phyloP scores from a whole-genome alignment of 2,113 vertebrate genomes.

The Centropus bengalensis region DNA sequence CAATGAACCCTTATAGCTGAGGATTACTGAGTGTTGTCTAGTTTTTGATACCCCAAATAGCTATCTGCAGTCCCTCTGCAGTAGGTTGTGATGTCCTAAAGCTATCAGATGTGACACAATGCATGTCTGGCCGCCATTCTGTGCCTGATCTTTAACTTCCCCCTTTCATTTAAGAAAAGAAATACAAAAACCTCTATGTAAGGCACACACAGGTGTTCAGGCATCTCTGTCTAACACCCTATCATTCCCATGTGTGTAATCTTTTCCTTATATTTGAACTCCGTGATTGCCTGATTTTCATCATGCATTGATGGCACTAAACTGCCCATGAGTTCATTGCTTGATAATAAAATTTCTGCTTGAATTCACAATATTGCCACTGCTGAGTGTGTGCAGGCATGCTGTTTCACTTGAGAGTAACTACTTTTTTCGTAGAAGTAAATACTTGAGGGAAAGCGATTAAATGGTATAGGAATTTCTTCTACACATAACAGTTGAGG shows the following conservation, averaged over 20 bases:
- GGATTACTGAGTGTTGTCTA: neutral
- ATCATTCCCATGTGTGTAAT: fast-evolving
- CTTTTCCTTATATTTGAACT: neutral
- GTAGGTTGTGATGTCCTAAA: neutral
- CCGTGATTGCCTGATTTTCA: neutral
- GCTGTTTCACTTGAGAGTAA: neutral
- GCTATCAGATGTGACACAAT: neutral
- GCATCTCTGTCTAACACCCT: neutral
- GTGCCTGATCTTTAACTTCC: neutral
- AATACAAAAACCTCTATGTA: neutral
- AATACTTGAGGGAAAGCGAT: neutral
- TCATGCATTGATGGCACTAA: neutral
- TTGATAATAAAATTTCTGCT: neutral
- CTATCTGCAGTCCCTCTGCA: neutral
- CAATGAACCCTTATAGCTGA: neutral
- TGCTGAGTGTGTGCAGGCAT: neutral
- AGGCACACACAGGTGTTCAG: neutral
- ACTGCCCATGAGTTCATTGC: neutral
- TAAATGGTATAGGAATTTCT: neutral
- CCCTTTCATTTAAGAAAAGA: neutral
- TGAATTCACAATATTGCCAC: neutral
- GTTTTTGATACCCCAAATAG: neutral
- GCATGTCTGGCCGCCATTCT: neutral
- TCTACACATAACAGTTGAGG: neutral
- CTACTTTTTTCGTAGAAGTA: neutral